A percentile compares a stretch with the other conserved stretches of the same genome.
Evolutionary conservation across 2,888 invertebrate genomes (phyloP).

Genomic region (Drosophila emarginata): DNA sequence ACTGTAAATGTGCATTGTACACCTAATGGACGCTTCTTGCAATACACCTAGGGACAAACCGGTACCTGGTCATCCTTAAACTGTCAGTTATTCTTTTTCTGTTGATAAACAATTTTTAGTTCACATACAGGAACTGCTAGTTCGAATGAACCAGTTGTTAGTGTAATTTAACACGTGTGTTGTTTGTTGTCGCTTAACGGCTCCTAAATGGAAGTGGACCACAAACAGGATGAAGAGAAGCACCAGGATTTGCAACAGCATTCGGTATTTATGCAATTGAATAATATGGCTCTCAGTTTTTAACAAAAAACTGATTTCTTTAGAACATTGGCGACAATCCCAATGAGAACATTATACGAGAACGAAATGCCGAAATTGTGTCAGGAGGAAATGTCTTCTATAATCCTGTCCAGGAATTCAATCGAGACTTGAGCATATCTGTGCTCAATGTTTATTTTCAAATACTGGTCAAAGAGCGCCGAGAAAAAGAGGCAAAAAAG

Average conservation of each 20-base stretch:
- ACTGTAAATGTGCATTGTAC: too few species aligned
- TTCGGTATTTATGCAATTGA: neutral
- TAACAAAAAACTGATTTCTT: neutral
- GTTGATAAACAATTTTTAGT: neutral
- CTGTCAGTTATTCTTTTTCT: too few species aligned
- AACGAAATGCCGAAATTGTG: constrained; percentile 91
- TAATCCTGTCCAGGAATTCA: constrained; percentile 99
- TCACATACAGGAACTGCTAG: neutral
- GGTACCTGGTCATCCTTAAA: too few species aligned
- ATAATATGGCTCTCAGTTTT: too few species aligned
- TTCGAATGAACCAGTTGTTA: neutral
- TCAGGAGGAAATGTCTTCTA: constrained; percentile 94
- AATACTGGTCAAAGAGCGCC: constrained; percentile 82
- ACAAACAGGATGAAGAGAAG: constrained; percentile 25
- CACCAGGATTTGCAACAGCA: neutral
- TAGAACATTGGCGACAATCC: constrained; percentile 45
- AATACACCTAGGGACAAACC: too few species aligned
- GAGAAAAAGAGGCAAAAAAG: constrained; percentile 65
- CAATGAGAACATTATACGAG: constrained; percentile 80
- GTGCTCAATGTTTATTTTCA: constrained; percentile 88
- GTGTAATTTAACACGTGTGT: constrained; percentile 3
- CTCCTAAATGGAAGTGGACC: constrained; percentile 31
- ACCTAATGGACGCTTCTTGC: too few species aligned
- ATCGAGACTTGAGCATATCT: constrained; percentile 94
- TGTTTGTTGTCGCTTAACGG: constrained; percentile 5